phyloP scores from a whole-genome alignment of 2,888 invertebrate genomes.

The Syrista parreyssii region DNA sequence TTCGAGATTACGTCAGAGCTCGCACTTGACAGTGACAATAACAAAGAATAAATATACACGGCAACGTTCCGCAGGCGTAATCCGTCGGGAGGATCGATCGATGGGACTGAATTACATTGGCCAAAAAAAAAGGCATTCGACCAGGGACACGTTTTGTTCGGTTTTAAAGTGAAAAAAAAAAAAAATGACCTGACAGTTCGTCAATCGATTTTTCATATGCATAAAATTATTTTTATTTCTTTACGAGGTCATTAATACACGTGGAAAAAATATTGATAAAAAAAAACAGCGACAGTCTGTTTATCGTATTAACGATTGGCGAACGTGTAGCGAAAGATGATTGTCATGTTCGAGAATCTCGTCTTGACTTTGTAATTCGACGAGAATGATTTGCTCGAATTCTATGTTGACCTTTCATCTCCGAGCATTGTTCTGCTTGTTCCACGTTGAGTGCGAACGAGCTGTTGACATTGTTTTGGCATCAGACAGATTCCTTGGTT shows the following conservation, averaged over 20 bases:
- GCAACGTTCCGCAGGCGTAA: not conserved
- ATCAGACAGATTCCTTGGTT: not conserved
- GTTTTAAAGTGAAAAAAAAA: not conserved
- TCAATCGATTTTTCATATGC: not conserved
- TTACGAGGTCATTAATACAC: not conserved
- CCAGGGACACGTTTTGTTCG: not conserved
- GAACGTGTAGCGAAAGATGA: not conserved
- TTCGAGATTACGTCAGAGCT: not conserved
- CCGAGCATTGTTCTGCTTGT: not conserved
- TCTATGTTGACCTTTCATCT: constrained; percentile 9
- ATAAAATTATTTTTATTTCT: not conserved
- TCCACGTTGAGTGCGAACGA: constrained; percentile 14
- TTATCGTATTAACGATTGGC: not conserved
- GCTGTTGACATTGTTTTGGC: constrained; percentile 19
- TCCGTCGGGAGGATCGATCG: not conserved
- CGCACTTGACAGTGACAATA: not conserved
- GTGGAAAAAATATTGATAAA: not conserved
- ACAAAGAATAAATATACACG: not conserved
- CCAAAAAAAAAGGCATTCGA: not conserved
- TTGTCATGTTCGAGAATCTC: not conserved
- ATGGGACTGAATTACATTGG: not conserved
- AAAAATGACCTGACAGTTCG: not conserved
- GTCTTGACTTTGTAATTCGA: not conserved
- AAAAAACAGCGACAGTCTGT: not conserved
- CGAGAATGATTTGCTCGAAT: not conserved